Conservation (phyloP, 2,888 invertebrate genomes). For the Spodoptera picta region DNA sequence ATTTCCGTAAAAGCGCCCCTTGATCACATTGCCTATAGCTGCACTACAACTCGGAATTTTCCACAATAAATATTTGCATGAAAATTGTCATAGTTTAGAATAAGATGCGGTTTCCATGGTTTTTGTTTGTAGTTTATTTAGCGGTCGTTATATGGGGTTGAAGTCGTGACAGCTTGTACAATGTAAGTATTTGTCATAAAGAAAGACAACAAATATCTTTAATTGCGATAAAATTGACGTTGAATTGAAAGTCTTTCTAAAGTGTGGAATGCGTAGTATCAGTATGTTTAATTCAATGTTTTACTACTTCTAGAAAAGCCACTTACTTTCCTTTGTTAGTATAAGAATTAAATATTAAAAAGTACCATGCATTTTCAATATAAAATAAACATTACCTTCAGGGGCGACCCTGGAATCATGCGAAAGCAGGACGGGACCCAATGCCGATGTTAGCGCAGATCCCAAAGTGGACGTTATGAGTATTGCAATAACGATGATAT, state of each 20-base stretch:
- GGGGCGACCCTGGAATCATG: slow-evolving; percentile 77
- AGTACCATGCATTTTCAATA: no score
- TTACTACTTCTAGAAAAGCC: no score
- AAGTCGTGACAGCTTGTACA: slow-evolving; percentile 10
- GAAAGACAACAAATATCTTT: no score
- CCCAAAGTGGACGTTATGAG: slow-evolving; percentile 80
- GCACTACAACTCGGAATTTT: slow-evolving; percentile 3
- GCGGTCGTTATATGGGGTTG: slow-evolving; percentile 12
- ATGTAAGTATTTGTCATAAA: no score
- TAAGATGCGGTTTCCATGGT: slow-evolving; percentile 11
- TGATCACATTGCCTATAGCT: no score
- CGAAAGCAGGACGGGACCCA: slow-evolving; percentile 81
- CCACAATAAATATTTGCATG: slow-evolving; percentile 24
- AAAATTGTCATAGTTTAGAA: slow-evolving; percentile 33
- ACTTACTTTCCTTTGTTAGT: slow-evolving; percentile 12
- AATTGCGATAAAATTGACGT: no score
- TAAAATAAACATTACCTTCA: slow-evolving; percentile 58
- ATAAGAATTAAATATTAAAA: slow-evolving; percentile 24
- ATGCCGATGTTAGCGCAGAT: slow-evolving; percentile 75
- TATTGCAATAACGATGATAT: slow-evolving; percentile 85
- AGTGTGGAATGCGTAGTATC: no score
- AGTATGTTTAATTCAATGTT: no score
- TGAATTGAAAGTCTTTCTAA: no score
- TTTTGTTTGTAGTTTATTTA: slow-evolving; percentile 14
- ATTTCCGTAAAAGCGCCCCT: no score